These are phyloP conservation scores for Calephelis virginiensis DNA, from an alignment of 1,140 invertebrate species.

Conservation along the genomic window DNA sequence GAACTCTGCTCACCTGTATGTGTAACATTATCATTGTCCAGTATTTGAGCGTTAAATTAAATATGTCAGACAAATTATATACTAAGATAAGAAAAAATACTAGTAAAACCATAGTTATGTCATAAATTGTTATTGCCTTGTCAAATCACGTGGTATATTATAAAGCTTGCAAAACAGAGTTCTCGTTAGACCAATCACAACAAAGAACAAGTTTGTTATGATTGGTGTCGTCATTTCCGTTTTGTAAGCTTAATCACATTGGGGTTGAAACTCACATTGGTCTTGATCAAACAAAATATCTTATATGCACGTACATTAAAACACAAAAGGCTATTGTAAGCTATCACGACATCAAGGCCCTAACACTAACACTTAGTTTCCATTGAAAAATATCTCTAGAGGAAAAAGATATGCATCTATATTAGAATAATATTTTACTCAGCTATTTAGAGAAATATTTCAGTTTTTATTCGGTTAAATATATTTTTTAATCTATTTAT, in stretches of 20 bases:
- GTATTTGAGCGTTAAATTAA: constrained; percentile 14
- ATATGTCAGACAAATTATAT: constrained; percentile 14
- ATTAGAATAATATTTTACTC: constrained; percentile 33
- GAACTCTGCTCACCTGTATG: constrained; percentile 19
- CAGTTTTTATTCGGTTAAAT: constrained; percentile 23
- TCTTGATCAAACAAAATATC: constrained; percentile 6
- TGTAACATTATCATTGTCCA: constrained; percentile 14
- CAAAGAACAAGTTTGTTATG: neutral
- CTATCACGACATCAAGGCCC: constrained; percentile 70
- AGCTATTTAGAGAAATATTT: constrained; percentile 57
- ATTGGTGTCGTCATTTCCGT: constrained; percentile 1
- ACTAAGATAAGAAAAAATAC: neutral
- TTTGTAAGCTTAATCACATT: constrained; percentile 1
- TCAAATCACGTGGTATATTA: constrained; percentile 8
- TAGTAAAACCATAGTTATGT: neutral
- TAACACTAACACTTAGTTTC: constrained; percentile 65
- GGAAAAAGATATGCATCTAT: constrained; percentile 76
- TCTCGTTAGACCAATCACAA: neutral
- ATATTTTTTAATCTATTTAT: constrained; percentile 14
- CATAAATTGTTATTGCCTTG: constrained; percentile 2
- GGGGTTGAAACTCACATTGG: neutral
- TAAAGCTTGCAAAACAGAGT: constrained; percentile 4
- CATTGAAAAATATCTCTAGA: constrained; percentile 73
- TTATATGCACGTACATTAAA: constrained; percentile 28
- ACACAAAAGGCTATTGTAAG: constrained; percentile 49